Evolutionary conservation across 1,140 invertebrate species (phyloP).

Genomic region (Lasioglossum baleicum): DNA sequence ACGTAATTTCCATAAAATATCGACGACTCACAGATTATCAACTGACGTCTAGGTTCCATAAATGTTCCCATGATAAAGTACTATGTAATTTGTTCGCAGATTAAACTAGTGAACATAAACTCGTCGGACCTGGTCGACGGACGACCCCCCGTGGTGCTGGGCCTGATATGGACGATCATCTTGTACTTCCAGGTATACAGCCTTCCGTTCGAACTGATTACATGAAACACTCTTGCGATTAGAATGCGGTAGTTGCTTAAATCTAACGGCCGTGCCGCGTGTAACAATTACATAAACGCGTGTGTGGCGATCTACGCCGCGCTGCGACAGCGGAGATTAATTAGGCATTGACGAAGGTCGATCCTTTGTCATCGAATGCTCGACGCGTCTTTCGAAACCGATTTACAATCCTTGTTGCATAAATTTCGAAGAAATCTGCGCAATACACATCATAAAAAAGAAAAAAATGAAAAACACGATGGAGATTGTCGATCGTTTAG

Average conservation of each 20-base stretch:
- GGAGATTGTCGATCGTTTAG: too few species aligned
- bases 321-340: conserved; percentile 37
- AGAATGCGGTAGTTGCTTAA: conserved; percentile 67
- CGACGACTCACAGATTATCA: too few species aligned
- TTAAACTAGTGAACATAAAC: conserved; percentile 99
- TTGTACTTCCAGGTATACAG: conserved; percentile 97
- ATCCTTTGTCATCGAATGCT: background rate
- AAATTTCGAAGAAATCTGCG: too few species aligned
- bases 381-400: too few species aligned
- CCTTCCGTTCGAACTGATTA: conserved; percentile 3
- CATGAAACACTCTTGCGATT: conserved; percentile 50
- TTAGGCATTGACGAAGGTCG: conserved; percentile 7
- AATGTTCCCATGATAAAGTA: too few species aligned
- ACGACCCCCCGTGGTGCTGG: conserved; percentile 96
- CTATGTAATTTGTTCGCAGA: conserved; percentile 81
- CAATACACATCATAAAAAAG: too few species aligned
- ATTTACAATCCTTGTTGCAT: too few species aligned
- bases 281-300: conserved; percentile 23
- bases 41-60: too few species aligned
- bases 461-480: too few species aligned
- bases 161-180: conserved; percentile 99
- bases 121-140: conserved; percentile 98
- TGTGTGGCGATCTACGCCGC: conserved; percentile 18
- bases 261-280: conserved; percentile 53
- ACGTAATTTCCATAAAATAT: conserved; percentile 1